Evolutionary conservation across 2,888 invertebrate species (phyloP), one percentile per base, ranked within the genome.

Genomic region (Idaea biselata): DNA sequence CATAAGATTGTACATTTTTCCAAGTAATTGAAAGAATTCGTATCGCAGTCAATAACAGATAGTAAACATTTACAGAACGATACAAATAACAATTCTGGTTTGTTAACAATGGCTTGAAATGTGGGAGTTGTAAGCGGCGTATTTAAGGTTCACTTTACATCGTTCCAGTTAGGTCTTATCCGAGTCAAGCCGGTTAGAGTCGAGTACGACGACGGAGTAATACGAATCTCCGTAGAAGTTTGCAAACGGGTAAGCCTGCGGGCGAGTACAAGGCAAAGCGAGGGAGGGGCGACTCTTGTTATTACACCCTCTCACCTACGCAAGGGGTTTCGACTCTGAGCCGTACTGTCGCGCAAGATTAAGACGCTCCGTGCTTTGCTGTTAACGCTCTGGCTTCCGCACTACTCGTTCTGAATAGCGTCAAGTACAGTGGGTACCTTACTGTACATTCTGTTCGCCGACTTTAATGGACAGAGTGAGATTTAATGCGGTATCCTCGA

Each of bases 301-400:
- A 91, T 89, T 89, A 89, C 90, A 89, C 91, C 88, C 89, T 89
- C 88, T 90, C 90, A 88, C 89, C 90, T 88, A 89, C 85, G 87
- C 83, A 86, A 87, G 88, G 84, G 85, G 85, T 84, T 85, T 84
- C 86, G 79, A 79, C 82, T 85, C 77, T 77, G 80, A 88, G 82
- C 82, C 78, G 77, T 83, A 82, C 86, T 85, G 88, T 88, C 88
- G 87, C 83, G 80, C 81, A 82, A 90, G 87, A 90, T 91, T 91
- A 90, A 90, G 90, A 88, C 80, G 86, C 86, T 87, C 75, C 78
- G 83, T 78, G 82, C 83, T 86, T 87, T 82, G 82, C 84, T 85
- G 83, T 88, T 86, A 88, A 86, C 85, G 81, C 86, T 82, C 77
- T 77, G 78, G 79, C 80, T 87, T 86, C 77, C 79, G 80, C 84